Conservation (phyloP, 2,888 invertebrate genomes). For the Steinernema hermaphroditum region DNA sequence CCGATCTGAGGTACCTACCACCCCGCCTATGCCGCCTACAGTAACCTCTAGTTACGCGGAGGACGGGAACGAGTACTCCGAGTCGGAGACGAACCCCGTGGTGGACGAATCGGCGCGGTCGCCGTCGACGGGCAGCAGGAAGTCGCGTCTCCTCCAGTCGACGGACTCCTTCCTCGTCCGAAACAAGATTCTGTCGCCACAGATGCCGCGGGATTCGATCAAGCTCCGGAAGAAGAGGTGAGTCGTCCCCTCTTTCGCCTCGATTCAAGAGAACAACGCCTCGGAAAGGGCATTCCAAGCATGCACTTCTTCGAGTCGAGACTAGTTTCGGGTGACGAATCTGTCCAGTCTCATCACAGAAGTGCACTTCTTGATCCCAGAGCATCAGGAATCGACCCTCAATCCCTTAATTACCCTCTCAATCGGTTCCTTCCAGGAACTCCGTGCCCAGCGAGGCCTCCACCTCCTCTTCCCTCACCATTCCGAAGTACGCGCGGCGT, state of each 20-base stretch:
- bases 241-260: neutral
- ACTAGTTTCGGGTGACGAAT: neutral
- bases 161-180: conserved; percentile 53
- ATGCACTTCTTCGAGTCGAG: neutral
- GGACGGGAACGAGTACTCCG: conserved; percentile 22
- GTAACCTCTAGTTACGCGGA: neutral
- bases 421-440: neutral
- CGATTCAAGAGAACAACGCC: too few relatives aligned
- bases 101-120: conserved; percentile 36
- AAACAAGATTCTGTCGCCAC: conserved; percentile 34
- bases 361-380: neutral
- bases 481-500: conserved; percentile 13
- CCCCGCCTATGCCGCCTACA: too few relatives aligned
- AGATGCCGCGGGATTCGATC: conserved; percentile 21
- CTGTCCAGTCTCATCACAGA: neutral
- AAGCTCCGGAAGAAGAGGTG: conserved; percentile 19
- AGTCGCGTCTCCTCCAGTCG: conserved; percentile 44
- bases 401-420: neutral
- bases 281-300: too few relatives aligned
- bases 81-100: conserved; percentile 26
- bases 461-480: neutral
- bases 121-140: conserved; percentile 50
- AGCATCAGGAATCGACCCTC: neutral
- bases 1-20: conserved; percentile 1
- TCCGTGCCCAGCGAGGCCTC: conserved; percentile 9